Conservation (phyloP, 2,888 invertebrate genomes). For the Ectemnius cavifrons region DNA sequence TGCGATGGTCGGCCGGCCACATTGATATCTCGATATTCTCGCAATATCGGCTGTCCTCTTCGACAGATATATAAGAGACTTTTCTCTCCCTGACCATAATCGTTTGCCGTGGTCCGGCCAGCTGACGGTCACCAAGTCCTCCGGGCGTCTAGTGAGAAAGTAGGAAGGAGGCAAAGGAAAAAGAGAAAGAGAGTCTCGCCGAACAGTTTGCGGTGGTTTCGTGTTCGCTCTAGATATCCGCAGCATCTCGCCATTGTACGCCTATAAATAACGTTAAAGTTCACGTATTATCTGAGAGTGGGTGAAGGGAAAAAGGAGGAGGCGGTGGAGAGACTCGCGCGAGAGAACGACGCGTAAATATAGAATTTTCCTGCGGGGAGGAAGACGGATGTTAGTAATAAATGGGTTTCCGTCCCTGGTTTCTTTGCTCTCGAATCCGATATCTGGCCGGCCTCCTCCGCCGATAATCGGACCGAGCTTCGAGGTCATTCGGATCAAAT, state of each 20-base stretch:
- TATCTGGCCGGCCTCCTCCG: not conserved
- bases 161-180: too few species aligned
- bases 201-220: slow-evolving; percentile 5
- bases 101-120: not conserved
- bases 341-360: slow-evolving; percentile 24
- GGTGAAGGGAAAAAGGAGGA: slow-evolving; percentile 1
- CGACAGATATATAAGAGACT: not conserved
- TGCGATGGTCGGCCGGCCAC: not conserved
- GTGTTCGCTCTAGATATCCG: slow-evolving; percentile 8
- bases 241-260: slow-evolving; percentile 10
- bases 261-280: slow-evolving; percentile 28
- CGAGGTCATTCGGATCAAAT: not conserved
- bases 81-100: not conserved
- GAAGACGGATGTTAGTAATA: slow-evolving; percentile 31
- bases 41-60: not conserved
- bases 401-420: slow-evolving; percentile 14
- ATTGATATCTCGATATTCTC: not conserved
- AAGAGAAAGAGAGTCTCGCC: not conserved
- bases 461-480: not conserved
- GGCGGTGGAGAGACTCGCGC: not conserved
- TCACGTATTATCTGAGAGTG: slow-evolving; percentile 15
- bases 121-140: not conserved
- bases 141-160: not conserved
- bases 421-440: not conserved
- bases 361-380: slow-evolving; percentile 13